Conservation (phyloP, 2,888 invertebrate genomes). For the Nomada hirtipes region DNA sequence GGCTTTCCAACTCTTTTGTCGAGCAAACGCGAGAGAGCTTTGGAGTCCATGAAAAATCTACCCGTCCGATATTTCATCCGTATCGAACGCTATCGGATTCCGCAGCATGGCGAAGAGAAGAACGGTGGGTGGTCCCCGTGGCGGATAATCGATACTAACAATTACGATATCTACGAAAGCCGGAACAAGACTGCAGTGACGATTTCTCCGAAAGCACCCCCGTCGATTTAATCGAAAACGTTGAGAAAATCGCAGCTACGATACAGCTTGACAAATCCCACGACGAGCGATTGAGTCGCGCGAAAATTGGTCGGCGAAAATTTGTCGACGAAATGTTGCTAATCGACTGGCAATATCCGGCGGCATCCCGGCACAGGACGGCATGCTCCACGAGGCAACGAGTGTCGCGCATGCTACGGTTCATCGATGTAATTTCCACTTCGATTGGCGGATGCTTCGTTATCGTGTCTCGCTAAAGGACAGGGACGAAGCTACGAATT, state of each 20-base stretch:
- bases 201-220: constrained; percentile 51
- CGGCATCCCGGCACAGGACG: constrained; percentile 41
- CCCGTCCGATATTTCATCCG: constrained; percentile 20
- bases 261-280: background rate
- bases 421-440: constrained; percentile 69
- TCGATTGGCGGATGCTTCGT: constrained; percentile 61
- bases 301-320: constrained; percentile 20
- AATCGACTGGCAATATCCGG: constrained; percentile 68
- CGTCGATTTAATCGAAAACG: constrained; percentile 48
- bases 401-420: constrained; percentile 26
- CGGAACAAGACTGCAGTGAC: constrained; percentile 47
- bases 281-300: background rate
- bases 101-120: background rate
- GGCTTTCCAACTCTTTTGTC: constrained; percentile 2
- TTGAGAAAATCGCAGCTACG: background rate
- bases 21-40: background rate
- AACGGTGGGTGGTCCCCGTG: constrained; percentile 2
- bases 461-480: constrained; percentile 13
- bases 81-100: background rate
- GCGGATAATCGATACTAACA: constrained; percentile 47
- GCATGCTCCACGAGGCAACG: constrained; percentile 14
- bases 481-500: constrained; percentile 32
- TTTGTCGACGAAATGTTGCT: constrained; percentile 51
- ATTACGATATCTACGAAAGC: constrained; percentile 25
- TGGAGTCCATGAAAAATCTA: constrained; percentile 10